These are phyloP conservation scores for Machimus rusticus DNA, from an alignment of 2,888 invertebrate species.

Conservation along the genomic window DNA sequence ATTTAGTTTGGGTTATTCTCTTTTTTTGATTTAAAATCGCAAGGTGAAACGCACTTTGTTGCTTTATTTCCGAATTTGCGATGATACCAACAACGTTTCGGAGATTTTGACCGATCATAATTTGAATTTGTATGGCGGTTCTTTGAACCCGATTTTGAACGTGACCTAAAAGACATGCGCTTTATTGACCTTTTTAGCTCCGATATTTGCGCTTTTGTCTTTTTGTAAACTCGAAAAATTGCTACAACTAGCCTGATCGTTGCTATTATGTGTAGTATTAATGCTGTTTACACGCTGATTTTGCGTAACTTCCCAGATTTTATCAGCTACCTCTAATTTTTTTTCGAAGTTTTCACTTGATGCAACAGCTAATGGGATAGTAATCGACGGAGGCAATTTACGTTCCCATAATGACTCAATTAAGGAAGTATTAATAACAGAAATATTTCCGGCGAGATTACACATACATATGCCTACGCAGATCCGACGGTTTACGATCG, in stretches of 20 bases:
- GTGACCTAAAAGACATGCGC: not conserved
- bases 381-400: not conserved
- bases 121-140: not conserved
- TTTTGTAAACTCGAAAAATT: not conserved
- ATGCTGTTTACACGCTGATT: not conserved
- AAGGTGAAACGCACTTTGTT: too few relatives aligned
- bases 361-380: not conserved
- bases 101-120: too few relatives aligned
- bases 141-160: not conserved
- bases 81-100: too few relatives aligned
- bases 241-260: not conserved
- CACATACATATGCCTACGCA: not conserved
- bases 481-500: not conserved
- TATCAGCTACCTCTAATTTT: not conserved
- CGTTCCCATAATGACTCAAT: not conserved
- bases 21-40: too few relatives aligned
- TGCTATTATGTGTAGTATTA: not conserved
- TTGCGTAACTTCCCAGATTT: too few relatives aligned
- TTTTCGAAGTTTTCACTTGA: not conserved
- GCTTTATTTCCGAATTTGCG: too few relatives aligned
- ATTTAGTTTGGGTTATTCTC: not conserved
- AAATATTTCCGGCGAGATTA: not conserved
- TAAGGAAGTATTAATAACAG: not conserved
- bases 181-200: not conserved
- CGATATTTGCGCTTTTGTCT: not conserved